Conservation (phyloP, 2,888 invertebrate genomes). For the Parelbella ahira region DNA sequence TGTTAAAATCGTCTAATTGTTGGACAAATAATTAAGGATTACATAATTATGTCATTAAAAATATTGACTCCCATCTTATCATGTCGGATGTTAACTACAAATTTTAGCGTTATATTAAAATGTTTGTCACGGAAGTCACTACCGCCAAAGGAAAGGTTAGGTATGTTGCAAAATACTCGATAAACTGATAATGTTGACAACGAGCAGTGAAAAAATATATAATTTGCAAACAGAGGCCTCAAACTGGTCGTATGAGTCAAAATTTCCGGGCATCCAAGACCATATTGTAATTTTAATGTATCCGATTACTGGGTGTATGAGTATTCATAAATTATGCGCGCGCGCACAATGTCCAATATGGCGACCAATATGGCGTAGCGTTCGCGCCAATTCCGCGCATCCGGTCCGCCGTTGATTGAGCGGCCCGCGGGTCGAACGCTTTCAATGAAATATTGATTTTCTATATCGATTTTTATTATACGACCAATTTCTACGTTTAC, state of each 20-base stretch:
- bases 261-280: constrained; percentile 34
- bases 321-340: constrained; percentile 42
- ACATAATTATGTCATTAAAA: no score
- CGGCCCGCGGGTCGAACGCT: constrained; percentile 36
- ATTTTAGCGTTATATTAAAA: no score
- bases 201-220: constrained; percentile 13
- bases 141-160: no score
- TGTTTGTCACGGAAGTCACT: no score
- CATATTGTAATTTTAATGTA: constrained; percentile 55
- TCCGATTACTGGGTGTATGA: constrained; percentile 43
- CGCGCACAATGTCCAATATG: constrained; percentile 31
- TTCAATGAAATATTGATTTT: constrained; percentile 33
- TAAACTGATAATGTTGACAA: no score
- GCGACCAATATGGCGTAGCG: constrained; percentile 37
- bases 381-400: constrained; percentile 34
- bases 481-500: no score
- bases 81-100: no score
- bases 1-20: no score
- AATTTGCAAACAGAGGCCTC: constrained; percentile 36
- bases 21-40: no score
- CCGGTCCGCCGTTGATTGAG: constrained; percentile 36
- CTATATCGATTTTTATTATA: no score
- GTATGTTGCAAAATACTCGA: no score
- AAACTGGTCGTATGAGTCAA: constrained; percentile 43
- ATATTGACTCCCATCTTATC: no score